Conservation (phyloP, 1,140 invertebrate species). For the Daktulosphaira vitifoliae region DNA sequence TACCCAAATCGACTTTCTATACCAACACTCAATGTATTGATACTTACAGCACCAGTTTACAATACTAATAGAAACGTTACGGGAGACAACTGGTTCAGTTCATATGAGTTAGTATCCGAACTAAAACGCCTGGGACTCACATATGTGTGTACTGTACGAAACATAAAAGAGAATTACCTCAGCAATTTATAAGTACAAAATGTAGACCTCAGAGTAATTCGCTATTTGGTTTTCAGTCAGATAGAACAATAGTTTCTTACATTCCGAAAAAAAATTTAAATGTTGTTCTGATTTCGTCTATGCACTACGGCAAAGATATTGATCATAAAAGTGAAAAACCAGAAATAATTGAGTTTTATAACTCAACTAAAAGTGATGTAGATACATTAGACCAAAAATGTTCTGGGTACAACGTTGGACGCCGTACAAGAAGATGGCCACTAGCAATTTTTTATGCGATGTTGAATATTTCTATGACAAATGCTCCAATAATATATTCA, state of each 20-base stretch:
- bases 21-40: neutral
- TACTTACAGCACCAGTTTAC: slow-evolving; percentile 36
- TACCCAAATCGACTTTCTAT: slow-evolving; percentile 39
- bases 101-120: too few species aligned
- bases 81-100: neutral
- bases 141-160: neutral
- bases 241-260: slow-evolving; percentile 34
- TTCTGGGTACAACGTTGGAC: neutral
- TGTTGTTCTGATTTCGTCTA: slow-evolving; percentile 40
- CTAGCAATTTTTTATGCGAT: slow-evolving; percentile 39
- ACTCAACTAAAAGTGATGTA: slow-evolving; percentile 45
- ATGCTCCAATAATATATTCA: neutral
- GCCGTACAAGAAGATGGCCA: slow-evolving; percentile 40
- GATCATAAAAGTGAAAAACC: neutral
- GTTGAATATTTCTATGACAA: slow-evolving; percentile 36
- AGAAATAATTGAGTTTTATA: slow-evolving; percentile 38
- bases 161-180: slow-evolving; percentile 36
- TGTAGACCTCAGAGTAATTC: neutral
- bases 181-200: slow-evolving; percentile 16
- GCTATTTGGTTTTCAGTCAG: slow-evolving; percentile 26
- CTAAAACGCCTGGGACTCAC: too few species aligned
- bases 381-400: slow-evolving; percentile 43
- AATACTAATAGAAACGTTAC: slow-evolving; percentile 36
- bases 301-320: slow-evolving; percentile 43
- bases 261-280: slow-evolving; percentile 39